Evolutionary conservation across 1,140 invertebrate species (phyloP).

Genomic region (Pectinophora gossypiella): DNA sequence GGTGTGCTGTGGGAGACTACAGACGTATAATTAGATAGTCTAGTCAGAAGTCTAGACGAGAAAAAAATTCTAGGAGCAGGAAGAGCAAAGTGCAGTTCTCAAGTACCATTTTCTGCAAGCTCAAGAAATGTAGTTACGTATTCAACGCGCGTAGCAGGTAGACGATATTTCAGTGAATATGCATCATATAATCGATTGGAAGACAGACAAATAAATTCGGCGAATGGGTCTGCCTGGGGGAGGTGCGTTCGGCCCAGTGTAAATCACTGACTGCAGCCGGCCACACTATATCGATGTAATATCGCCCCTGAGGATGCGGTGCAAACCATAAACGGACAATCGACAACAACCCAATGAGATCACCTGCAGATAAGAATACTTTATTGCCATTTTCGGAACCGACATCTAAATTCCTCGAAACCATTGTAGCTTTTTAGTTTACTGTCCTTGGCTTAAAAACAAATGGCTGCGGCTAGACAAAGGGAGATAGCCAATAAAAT

Average conservation of each 20-base stretch:
- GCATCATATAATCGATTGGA: conserved; percentile 20
- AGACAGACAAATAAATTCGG: conserved; percentile 53
- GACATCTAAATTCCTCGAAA: background rate
- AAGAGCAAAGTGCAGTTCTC: too few relatives aligned
- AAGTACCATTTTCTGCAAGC: too few relatives aligned
- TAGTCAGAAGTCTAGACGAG: background rate
- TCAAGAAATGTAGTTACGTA: too few relatives aligned
- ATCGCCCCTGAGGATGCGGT: background rate
- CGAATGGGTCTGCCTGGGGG: background rate
- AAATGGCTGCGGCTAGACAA: background rate
- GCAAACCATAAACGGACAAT: background rate
- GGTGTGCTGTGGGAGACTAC: background rate
- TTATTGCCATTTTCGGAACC: background rate
- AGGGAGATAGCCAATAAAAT: background rate
- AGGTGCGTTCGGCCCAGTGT: conserved; percentile 23
- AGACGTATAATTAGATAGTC: background rate
- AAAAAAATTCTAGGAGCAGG: too few relatives aligned
- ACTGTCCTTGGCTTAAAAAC: background rate
- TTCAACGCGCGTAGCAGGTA: too few relatives aligned
- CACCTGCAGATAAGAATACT: background rate
- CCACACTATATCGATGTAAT: background rate
- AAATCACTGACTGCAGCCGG: conserved; percentile 24
- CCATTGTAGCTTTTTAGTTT: background rate
- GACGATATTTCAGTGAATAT: background rate
- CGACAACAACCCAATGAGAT: background rate